Conservation (phyloP, 2,888 invertebrate species). For the Punctoribates punctum region DNA sequence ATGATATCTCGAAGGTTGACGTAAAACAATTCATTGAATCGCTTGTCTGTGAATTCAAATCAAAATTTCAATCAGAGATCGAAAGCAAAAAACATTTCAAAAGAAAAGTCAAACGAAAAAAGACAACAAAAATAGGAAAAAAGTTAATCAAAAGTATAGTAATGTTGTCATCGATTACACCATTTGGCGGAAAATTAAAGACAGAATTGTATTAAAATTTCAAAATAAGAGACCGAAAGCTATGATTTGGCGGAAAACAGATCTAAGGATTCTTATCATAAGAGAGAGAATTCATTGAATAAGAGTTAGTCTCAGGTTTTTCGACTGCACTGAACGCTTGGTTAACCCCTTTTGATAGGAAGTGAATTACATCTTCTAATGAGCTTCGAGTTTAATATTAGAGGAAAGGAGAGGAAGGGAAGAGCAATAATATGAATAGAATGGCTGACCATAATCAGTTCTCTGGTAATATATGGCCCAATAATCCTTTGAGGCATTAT, state of each 20-base stretch:
- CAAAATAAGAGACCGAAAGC: constrained; percentile 23
- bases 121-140: not conserved
- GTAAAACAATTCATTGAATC: constrained; percentile 55
- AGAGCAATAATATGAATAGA: constrained; percentile 32
- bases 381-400: not conserved
- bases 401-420: constrained; percentile 38
- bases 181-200: too few species aligned
- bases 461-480: constrained; percentile 40
- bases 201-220: too few species aligned
- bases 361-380: too few species aligned
- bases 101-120: not conserved
- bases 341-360: not conserved
- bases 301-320: not conserved
- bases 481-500: constrained; percentile 42
- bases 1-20: constrained; percentile 59
- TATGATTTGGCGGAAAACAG: too few species aligned
- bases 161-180: not conserved
- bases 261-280: too few species aligned
- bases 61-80: not conserved
- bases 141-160: not conserved
- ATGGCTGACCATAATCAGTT: constrained; percentile 35
- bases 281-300: not conserved
- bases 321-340: too few species aligned
- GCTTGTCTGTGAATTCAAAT: constrained; percentile 56
- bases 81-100: not conserved